phyloP scores from a whole-genome alignment of 2,797 vertebrate genomes.

The Xiphorhynchus erythropygius region DNA sequence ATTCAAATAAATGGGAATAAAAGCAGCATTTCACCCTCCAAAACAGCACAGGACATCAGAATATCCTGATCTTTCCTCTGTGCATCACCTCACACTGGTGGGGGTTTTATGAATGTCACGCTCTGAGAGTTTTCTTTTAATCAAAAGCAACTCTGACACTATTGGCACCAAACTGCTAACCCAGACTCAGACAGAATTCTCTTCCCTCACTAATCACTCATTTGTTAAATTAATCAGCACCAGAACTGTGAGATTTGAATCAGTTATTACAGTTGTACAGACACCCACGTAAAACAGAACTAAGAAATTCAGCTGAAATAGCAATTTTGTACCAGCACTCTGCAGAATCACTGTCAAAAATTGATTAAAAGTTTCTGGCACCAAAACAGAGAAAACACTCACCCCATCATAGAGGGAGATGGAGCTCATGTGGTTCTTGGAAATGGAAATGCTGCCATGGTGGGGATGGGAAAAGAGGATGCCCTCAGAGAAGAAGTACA shows the following conservation, averaged over 20 bases:
- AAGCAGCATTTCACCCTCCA: not conserved
- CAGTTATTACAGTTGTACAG: not conserved
- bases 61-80: not conserved
- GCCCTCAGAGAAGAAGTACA: conserved; percentile 90
- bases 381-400: conserved; percentile 38
- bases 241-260: not conserved
- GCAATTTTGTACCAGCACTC: not conserved
- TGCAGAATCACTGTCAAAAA: not conserved
- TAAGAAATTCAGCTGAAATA: not conserved
- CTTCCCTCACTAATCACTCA: not conserved
- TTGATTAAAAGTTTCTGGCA: fast-evolving
- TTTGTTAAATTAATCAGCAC: not conserved
- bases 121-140: not conserved
- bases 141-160: not conserved
- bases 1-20: not conserved
- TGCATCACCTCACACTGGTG: no score
- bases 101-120: fast-evolving
- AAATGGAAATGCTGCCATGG: conserved; percentile 85
- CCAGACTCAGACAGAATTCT: not conserved
- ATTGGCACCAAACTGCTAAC: not conserved
- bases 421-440: conserved; percentile 83
- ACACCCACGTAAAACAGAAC: not conserved
- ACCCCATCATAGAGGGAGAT: conserved; percentile 89
- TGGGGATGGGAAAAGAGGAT: conserved; percentile 87
- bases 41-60: not conserved